Conservation (phyloP, 2,888 invertebrate genomes). For the Rotaria macrura region DNA sequence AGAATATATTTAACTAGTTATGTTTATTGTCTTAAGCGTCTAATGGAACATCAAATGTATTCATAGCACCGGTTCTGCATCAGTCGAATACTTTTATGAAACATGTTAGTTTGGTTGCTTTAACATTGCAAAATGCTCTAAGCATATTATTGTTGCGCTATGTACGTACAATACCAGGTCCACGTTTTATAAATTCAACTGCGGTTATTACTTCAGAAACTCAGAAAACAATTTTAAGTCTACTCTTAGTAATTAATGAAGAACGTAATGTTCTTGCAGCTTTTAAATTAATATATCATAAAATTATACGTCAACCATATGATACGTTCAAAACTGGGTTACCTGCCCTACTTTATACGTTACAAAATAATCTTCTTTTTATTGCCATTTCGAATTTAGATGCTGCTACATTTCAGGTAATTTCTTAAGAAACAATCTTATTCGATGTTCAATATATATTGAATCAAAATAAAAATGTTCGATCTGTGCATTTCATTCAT, state of each 20-base stretch:
- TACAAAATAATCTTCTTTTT: conserved; percentile 54
- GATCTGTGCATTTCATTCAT: no score
- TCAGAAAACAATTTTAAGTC: not conserved
- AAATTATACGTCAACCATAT: conserved; percentile 38
- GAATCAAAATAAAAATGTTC: no score
- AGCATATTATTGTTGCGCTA: conserved; percentile 49
- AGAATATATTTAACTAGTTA: not conserved
- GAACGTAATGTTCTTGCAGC: not conserved
- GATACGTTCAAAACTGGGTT: conserved; percentile 37
- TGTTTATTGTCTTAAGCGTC: not conserved
- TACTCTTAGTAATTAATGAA: not conserved
- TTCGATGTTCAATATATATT: no score
- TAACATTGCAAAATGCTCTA: conserved; percentile 50
- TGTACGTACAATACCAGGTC: conserved; percentile 48
- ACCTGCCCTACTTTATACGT: conserved; percentile 47
- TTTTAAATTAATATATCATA: conserved; percentile 28
- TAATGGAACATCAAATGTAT: not conserved
- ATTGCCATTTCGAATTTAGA: conserved; percentile 52
- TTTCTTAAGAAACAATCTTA: not conserved
- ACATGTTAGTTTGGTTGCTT: conserved; percentile 42
- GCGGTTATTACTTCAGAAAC: conserved; percentile 44
- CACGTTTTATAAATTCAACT: conserved; percentile 40
- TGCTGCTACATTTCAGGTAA: conserved; percentile 56
- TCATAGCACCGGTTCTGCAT: not conserved
- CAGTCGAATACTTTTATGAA: conserved; percentile 3